Conservation (phyloP, 2,888 invertebrate species). For the Tachina lurida region DNA sequence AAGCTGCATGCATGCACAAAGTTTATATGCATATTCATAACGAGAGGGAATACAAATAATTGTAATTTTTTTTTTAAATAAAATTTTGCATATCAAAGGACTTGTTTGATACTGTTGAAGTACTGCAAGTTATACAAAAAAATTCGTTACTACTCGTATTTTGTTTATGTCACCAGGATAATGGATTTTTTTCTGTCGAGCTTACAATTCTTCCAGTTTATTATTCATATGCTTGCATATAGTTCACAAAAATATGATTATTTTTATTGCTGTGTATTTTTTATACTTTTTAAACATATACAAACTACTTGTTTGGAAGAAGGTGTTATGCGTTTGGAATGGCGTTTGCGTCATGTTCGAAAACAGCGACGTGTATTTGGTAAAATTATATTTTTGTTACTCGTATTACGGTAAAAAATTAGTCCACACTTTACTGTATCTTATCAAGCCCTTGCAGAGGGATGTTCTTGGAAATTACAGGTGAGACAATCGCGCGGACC, state of each 20-base stretch:
- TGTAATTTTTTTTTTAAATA: neutral
- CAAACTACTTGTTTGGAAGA: neutral
- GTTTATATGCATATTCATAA: constrained; percentile 17
- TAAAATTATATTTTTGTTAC: no score
- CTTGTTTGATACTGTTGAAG: constrained; percentile 22
- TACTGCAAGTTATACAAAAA: constrained; percentile 14
- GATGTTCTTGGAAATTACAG: no score
- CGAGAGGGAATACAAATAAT: constrained; percentile 30
- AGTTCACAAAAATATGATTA: constrained; percentile 52
- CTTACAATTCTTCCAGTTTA: constrained; percentile 29
- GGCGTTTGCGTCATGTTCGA: neutral
- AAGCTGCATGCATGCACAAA: constrained; percentile 4
- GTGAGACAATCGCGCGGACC: no score
- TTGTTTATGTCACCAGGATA: constrained; percentile 56
- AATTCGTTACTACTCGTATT: constrained; percentile 25
- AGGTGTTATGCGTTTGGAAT: neutral
- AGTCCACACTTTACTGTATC: no score
- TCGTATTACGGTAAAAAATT: no score
- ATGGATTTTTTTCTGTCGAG: constrained; percentile 35
- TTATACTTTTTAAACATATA: neutral
- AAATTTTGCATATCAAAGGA: constrained; percentile 64
- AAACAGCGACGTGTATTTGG: no score
- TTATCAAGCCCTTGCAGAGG: no score
- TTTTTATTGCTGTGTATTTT: constrained; percentile 21
- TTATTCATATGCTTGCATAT: constrained; percentile 38